Conservation (phyloP, 2,797 vertebrate genomes). For the Peromyscus attwateri region DNA sequence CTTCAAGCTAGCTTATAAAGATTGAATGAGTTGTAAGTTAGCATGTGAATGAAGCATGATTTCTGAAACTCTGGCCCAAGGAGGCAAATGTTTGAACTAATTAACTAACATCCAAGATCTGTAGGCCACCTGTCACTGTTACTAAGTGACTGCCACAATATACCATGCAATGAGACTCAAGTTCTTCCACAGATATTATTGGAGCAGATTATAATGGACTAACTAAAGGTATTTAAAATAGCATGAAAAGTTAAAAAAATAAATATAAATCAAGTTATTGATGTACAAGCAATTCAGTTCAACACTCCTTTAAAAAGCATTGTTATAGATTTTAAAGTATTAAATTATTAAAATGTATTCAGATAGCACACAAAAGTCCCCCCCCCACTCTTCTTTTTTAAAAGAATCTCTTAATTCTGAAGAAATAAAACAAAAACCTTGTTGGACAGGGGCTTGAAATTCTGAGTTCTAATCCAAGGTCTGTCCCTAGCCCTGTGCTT, state of each 20-base stretch:
- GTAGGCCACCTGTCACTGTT: not conserved
- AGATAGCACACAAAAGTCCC: not conserved
- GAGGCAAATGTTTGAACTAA: not conserved
- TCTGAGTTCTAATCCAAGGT: not conserved
- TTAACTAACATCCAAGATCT: conserved; percentile 1
- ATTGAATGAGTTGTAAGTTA: not conserved
- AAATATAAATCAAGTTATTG: not conserved
- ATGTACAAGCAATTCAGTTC: not conserved
- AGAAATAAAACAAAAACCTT: not conserved
- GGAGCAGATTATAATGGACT: conserved; percentile 1
- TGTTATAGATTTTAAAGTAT: not conserved
- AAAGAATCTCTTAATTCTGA: conserved; percentile 4
- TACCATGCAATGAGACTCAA: not conserved
- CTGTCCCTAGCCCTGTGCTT: not conserved
- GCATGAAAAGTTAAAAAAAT: not conserved
- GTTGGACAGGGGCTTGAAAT: not conserved
- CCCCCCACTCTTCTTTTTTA: not conserved
- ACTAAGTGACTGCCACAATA: not conserved
- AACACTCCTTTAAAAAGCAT: conserved; percentile 3
- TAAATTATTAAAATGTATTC: conserved; percentile 21
- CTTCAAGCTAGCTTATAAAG: not conserved
- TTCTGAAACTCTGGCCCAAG: not conserved
- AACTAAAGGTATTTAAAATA: conserved; percentile 20
- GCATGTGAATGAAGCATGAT: not conserved
- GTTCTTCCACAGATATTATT: not conserved